A percentile compares a stretch with the other conserved stretches of the same genome.
phyloP scores from a whole-genome alignment of 92 coral and sea anemone species.

The Phenganax subtilis region DNA sequence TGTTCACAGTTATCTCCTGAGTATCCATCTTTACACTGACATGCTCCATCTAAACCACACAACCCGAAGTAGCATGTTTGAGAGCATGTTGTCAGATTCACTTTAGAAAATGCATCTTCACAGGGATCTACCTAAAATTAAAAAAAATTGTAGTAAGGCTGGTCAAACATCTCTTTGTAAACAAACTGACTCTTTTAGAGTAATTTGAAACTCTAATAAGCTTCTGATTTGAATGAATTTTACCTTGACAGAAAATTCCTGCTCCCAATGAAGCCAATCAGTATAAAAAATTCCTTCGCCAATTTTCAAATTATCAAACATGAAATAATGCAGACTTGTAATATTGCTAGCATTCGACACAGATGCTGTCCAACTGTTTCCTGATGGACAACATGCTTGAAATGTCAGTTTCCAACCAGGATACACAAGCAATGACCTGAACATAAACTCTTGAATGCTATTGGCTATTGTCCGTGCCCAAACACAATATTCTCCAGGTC shows the following conservation, averaged over 20 bases:
- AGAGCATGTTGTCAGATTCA: constrained; percentile 27
- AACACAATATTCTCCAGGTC: constrained; percentile 76
- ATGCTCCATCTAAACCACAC: constrained; percentile 73
- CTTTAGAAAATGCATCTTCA: not conserved
- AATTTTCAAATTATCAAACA: constrained; percentile 71
- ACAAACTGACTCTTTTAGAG: too few species aligned
- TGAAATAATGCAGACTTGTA: constrained; percentile 76
- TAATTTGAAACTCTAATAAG: too few species aligned
- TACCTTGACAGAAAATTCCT: constrained; percentile 77
- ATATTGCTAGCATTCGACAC: constrained; percentile 59
- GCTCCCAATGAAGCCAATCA: constrained; percentile 83
- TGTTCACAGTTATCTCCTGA: constrained; percentile 73
- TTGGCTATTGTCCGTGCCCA: constrained; percentile 77
- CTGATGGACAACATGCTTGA: constrained; percentile 76
- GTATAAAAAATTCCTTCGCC: constrained; percentile 90
- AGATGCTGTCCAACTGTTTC: constrained; percentile 61
- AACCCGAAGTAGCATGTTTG: constrained; percentile 87
- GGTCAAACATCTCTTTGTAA: too few species aligned
- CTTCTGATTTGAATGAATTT: not conserved
- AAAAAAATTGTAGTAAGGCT: too few species aligned
- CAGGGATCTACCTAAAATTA: constrained; percentile 20
- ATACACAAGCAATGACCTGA: constrained; percentile 69
- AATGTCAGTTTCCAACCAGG: constrained; percentile 74
- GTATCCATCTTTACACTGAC: constrained; percentile 89
- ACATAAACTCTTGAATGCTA: constrained; percentile 61